Evolutionary conservation across 2,888 invertebrate species (phyloP).

Genomic region (Gortyna flavago): DNA sequence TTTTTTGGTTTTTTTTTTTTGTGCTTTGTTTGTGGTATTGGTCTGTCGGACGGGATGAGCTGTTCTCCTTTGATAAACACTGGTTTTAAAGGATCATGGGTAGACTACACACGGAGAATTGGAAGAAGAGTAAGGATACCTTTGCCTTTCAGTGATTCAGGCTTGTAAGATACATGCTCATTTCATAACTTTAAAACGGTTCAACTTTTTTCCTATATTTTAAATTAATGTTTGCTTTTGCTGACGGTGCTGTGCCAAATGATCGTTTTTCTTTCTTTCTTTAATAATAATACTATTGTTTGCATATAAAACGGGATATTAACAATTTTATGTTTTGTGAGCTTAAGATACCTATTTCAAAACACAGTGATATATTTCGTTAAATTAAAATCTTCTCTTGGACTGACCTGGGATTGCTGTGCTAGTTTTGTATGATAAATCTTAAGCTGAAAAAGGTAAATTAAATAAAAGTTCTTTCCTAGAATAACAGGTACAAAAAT

Average conservation of each 20-base stretch:
- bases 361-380: neutral
- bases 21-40: neutral
- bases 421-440: neutral
- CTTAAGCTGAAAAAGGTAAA: neutral
- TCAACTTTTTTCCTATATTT: neutral
- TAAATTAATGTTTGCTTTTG: neutral
- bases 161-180: neutral
- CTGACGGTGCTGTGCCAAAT: neutral
- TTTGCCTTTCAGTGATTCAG: neutral
- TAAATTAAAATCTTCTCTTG: neutral
- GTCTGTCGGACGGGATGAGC: neutral
- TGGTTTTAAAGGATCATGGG: neutral
- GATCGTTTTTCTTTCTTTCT: neutral
- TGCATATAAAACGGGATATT: neutral
- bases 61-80: neutral
- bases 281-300: neutral
- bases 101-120: neutral
- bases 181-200: neutral
- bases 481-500: neutral
- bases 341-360: too few relatives aligned
- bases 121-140: neutral
- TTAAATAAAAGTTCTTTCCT: neutral
- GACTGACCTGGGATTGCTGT: neutral
- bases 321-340: neutral
- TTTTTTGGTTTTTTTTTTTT: neutral